A percentile compares a stretch with the other conserved stretches of the same genome.
phyloP scores from a whole-genome alignment of 2,797 vertebrate species.

The Oryzias dopingdopingensis region DNA sequence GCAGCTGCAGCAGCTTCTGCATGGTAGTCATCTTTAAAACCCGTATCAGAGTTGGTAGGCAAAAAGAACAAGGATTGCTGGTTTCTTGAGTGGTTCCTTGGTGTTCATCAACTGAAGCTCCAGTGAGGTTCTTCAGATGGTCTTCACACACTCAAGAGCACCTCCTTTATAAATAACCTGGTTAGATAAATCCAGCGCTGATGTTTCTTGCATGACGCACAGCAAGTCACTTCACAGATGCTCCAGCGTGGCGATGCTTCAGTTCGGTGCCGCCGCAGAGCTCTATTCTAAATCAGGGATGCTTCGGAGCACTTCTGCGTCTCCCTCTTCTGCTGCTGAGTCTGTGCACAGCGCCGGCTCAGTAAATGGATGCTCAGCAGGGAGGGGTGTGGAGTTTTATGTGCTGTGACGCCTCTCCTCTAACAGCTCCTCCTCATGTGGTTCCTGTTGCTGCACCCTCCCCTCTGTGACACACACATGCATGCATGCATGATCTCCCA shows the following conservation, averaged over 20 bases:
- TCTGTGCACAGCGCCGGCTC: constrained; percentile 45
- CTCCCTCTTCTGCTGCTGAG: constrained; percentile 30
- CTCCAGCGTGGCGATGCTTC: constrained; percentile 16
- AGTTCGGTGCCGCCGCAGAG: constrained; percentile 6
- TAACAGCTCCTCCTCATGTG: constrained; percentile 56
- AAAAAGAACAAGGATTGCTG: constrained; percentile 9
- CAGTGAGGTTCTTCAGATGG: constrained; percentile 13
- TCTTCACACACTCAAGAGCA: constrained; percentile 17
- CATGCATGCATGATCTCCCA: constrained; percentile 14
- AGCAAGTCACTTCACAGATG: constrained; percentile 18
- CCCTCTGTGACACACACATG: constrained; percentile 21
- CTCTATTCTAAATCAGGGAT: constrained; percentile 39
- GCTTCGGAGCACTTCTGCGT: constrained; percentile 4
- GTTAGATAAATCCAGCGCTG: constrained; percentile 20
- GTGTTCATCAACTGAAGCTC: constrained; percentile 13
- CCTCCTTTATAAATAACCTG: constrained; percentile 18
- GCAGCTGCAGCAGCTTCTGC: constrained; percentile 91
- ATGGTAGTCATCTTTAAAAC: constrained; percentile 76
- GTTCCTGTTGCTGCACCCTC: constrained; percentile 56
- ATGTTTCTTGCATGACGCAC: constrained; percentile 29
- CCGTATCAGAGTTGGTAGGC: neutral
- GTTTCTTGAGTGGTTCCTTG: constrained; percentile 14
- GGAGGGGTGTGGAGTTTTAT: constrained; percentile 62
- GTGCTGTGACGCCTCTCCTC: constrained; percentile 38
- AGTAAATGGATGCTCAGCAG: constrained; percentile 68